Evolutionary conservation across 2,797 vertebrate species (phyloP).

Genomic region (Galagoides demidoff): DNA sequence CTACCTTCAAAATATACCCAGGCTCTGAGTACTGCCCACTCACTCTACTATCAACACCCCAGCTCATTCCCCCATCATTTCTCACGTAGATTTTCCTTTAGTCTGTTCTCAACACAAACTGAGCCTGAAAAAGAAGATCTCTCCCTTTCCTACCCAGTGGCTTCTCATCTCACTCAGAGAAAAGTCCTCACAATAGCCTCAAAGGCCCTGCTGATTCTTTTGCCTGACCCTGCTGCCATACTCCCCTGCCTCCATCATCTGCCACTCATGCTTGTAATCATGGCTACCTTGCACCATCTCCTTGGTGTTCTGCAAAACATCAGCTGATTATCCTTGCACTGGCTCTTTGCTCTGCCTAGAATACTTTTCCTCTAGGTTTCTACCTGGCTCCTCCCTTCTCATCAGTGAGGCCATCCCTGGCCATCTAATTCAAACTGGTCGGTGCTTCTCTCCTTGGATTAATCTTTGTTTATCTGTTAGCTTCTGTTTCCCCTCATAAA

Average conservation of each 20-base stretch:
- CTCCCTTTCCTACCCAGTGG: background rate
- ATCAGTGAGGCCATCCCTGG: background rate
- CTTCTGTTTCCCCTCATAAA: background rate
- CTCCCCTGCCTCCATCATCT: background rate
- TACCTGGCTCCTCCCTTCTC: background rate
- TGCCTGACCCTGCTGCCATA: background rate
- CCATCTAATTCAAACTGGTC: background rate
- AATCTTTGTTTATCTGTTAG: background rate
- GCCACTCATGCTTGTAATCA: background rate
- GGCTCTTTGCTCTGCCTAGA: background rate
- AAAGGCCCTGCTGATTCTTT: background rate
- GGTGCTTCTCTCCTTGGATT: background rate
- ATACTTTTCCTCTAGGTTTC: background rate
- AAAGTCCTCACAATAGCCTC: background rate
- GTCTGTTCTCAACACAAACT: background rate
- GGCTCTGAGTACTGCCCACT: background rate
- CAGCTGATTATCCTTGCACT: background rate
- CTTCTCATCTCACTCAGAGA: background rate
- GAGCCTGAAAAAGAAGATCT: background rate
- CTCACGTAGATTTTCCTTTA: background rate
- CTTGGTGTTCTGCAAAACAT: background rate
- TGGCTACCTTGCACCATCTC: background rate
- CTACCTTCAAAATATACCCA: background rate
- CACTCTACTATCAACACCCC: background rate
- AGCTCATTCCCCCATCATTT: too few relatives aligned